Percentiles rank a stretch among this genome's conserved stretches.
phyloP scores from a whole-genome alignment of 2,797 vertebrate genomes.

The Cyclura pinguis region DNA sequence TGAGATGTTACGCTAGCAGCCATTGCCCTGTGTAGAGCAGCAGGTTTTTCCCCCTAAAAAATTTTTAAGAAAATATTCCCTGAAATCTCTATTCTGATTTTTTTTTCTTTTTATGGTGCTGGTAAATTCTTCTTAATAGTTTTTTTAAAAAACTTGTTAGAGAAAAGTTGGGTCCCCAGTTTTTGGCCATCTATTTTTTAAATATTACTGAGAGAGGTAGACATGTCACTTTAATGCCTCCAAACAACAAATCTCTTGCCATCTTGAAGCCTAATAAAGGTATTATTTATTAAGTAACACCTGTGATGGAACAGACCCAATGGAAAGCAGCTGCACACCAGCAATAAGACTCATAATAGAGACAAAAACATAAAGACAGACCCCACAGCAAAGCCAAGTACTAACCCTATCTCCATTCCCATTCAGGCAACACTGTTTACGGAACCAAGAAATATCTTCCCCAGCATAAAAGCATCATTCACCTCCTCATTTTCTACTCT shows the following conservation, averaged over 20 bases:
- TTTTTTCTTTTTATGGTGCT: neutral
- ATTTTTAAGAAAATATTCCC: slow-evolving; percentile 41
- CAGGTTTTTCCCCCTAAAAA: slow-evolving; percentile 38
- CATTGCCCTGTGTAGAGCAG: slow-evolving; percentile 33
- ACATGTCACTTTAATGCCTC: neutral
- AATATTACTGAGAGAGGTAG: neutral
- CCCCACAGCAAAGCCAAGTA: too few species aligned
- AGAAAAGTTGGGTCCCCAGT: neutral
- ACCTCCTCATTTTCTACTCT: neutral
- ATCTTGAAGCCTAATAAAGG: neutral
- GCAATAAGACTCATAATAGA: neutral
- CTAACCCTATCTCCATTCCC: neutral
- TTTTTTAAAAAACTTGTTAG: neutral
- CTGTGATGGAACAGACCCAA: neutral
- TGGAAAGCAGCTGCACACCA: neutral
- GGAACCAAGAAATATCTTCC: neutral
- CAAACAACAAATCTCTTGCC: neutral
- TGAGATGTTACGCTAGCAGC: slow-evolving; percentile 35
- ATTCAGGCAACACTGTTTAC: neutral
- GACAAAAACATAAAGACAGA: neutral
- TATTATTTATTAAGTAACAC: neutral
- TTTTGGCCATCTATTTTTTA: neutral
- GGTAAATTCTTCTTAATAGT: neutral
- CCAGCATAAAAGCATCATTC: neutral
- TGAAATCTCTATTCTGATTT: neutral